Evolutionary conservation across 2,888 invertebrate species (phyloP), one percentile per base, ranked within the genome.

Genomic region (Synergus japonicus): DNA sequence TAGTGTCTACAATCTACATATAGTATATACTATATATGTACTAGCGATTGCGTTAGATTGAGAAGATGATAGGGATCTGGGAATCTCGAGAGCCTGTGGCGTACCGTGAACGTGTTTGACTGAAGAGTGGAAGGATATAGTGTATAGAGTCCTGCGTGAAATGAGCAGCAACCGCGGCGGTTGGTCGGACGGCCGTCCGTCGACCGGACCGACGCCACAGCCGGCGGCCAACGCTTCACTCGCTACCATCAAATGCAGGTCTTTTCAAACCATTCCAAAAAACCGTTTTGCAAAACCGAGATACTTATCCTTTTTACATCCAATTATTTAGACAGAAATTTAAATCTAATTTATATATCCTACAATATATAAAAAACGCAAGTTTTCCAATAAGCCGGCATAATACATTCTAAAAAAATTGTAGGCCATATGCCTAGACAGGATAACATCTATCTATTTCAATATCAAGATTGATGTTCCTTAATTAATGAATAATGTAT

Each of bases 401-500:
- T 54, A 54, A 13, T 54, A 54, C 29, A 69, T 22, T 69, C 29
- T 69, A 15, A 29, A 44, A 69, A 46, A 9, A 15, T 46, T 69
- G 15, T 44, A 22, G 44, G 46, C 13, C 22, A 29, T 67, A 49
- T 0, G 29, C 29, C 22, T 69, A n/a, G n/a, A 49, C 29, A 29
- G 22, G 15, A 69, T 46, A 69, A 46, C 29, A 69, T 46, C 15
- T 46, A 12, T 44, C 43, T 15, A 44, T 49, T 69, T 29, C 8
- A 29, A 15, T 69, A 12, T 46, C 69, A 49, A 69, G 12, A 69
- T 69, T 69, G 49, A 44, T 43, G 22, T 22, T 69, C 29, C 15
- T 49, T 9, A 69, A 22, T 69, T 69, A 69, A 49, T 69, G 69
- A 69, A 69, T 69, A 49, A 69, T 49, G 46, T 69, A 49, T 49